Percentiles rank a stretch among this genome's conserved stretches.
These are phyloP conservation scores for Hiodon alosoides DNA, from an alignment of 2,113 vertebrate species.

Conservation along the genomic window DNA sequence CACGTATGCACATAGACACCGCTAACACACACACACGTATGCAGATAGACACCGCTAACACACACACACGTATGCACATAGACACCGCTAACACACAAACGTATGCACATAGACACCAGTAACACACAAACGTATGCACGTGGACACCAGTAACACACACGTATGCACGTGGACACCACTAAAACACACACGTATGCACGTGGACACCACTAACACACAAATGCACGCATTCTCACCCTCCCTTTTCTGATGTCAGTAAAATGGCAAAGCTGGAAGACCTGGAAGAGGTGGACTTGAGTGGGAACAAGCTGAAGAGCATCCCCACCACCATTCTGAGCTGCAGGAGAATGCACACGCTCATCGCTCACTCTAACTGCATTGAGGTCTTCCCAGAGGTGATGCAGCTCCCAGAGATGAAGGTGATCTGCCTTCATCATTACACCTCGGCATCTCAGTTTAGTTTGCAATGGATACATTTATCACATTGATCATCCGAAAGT, in stretches of 20 bases:
- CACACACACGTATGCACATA: too few species aligned
- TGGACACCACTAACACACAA: neutral
- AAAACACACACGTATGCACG: conserved; percentile 6
- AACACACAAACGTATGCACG: conserved; percentile 7
- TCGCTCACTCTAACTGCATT: conserved; percentile 92
- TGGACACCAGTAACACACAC: neutral
- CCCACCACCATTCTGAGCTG: conserved; percentile 94
- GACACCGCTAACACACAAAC: neutral
- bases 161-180: neutral
- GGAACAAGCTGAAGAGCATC: conserved; percentile 93
- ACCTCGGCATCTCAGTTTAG: too few species aligned
- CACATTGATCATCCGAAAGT: too few species aligned
- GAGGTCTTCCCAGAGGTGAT: conserved; percentile 97
- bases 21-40: neutral
- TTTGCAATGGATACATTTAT: too few species aligned
- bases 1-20: neutral
- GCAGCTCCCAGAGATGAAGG: conserved; percentile 96
- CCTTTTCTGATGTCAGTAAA: conserved; percentile 69
- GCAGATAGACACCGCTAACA: neutral
- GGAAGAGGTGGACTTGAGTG: conserved; percentile 93
- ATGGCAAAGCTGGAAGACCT: conserved; percentile 97
- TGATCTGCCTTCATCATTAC: conserved; percentile 35
- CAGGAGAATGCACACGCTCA: conserved; percentile 87
- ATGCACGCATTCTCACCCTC: neutral
- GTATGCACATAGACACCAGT: neutral